A percentile compares a stretch with the other conserved stretches of the same genome.
These are phyloP conservation scores for Goniozus legneri DNA, from an alignment of 1,140 invertebrate genomes.

Conservation along the genomic window DNA sequence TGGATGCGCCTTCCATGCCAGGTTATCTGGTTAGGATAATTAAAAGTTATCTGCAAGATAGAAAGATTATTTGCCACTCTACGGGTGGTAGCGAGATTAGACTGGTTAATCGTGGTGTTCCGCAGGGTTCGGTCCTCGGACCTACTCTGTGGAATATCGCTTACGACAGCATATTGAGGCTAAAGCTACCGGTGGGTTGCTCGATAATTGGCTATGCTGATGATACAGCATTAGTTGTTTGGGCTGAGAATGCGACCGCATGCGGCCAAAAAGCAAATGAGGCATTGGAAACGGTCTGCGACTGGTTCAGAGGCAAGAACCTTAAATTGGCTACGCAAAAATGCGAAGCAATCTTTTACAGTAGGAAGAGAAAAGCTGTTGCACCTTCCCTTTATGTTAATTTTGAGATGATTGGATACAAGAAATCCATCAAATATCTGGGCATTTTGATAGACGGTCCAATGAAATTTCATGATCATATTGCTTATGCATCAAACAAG, in stretches of 20 bases:
- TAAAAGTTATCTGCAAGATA: not conserved
- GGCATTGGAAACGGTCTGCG: not conserved
- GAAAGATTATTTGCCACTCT: no score
- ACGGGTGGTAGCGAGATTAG: not conserved
- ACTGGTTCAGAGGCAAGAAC: not conserved
- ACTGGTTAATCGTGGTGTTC: not conserved
- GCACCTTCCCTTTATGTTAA: not conserved
- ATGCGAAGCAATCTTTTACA: not conserved
- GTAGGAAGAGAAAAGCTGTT: not conserved
- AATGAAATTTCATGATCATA: not conserved
- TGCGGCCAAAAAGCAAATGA: not conserved
- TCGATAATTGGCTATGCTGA: constrained; percentile 30
- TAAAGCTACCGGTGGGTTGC: constrained; percentile 18
- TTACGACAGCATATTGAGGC: constrained; percentile 24
- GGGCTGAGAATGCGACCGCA: not conserved
- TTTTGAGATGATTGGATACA: no score
- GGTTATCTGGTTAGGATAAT: not conserved
- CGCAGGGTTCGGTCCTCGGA: not conserved
- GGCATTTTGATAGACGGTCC: not conserved
- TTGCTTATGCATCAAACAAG: not conserved
- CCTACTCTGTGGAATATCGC: not conserved
- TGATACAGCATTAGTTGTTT: constrained; percentile 26
- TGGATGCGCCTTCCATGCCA: no score
- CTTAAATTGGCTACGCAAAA: not conserved
- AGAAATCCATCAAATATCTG: no score